These are phyloP conservation scores for Aulostomus chinensis DNA, from an alignment of 2,797 vertebrate species.

Conservation along the genomic window DNA sequence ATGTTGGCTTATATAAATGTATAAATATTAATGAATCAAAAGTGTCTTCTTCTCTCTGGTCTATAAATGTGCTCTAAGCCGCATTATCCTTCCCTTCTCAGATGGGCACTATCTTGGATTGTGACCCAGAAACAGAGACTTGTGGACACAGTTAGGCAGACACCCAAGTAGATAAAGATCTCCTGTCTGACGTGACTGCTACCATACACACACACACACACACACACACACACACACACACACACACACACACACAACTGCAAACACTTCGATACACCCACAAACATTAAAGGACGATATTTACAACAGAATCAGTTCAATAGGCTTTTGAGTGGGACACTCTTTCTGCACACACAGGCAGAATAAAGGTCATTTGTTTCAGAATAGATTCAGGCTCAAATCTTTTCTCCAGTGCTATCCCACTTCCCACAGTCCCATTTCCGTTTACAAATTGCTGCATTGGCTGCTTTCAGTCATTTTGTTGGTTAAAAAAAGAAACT, in stretches of 20 bases:
- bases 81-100: conserved; percentile 23
- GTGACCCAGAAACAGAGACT: conserved; percentile 44
- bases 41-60: conserved; percentile 30
- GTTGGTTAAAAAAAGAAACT: no score
- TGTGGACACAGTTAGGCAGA: conserved; percentile 42
- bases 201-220: conserved; percentile 42
- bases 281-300: no score
- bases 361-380: no score
- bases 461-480: no score
- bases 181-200: conserved; percentile 56
- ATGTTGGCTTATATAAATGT: conserved; percentile 15
- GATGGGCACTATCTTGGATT: conserved; percentile 43
- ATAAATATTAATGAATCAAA: conserved; percentile 28
- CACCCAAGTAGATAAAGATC: conserved; percentile 55
- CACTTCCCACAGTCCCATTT: no score
- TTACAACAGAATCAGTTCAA: no score
- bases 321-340: no score
- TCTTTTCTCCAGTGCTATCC: no score
- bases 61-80: conserved; percentile 10
- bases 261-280: no score
- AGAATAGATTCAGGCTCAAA: no score
- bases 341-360: no score
- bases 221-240: conserved; percentile 7
- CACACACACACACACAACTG: conserved; percentile 10
- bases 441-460: no score